A percentile compares a stretch with the other conserved stretches of the same genome.
These are phyloP conservation scores for Ferrisia virgata DNA, from an alignment of 2,888 invertebrate genomes.

Conservation along the genomic window DNA sequence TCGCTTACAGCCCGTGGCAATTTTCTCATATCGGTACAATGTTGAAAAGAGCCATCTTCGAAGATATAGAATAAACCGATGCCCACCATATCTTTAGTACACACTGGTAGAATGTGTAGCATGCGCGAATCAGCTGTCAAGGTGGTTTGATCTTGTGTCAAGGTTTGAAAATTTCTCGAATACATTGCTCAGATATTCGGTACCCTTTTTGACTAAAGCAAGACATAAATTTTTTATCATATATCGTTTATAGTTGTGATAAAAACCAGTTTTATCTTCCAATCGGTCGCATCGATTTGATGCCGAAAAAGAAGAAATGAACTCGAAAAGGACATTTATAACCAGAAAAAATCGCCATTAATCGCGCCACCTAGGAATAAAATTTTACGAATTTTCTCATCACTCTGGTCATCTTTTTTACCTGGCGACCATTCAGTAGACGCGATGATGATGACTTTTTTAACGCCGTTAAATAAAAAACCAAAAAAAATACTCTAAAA, in stretches of 20 bases:
- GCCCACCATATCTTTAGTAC: not conserved
- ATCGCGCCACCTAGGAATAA: slow-evolving; percentile 1
- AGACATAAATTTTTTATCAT: not conserved
- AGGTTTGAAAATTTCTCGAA: not conserved
- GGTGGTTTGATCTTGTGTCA: not conserved
- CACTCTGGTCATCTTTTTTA: not conserved
- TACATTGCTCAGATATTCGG: not conserved
- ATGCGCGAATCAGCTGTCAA: not conserved
- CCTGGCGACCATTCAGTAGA: too few relatives aligned
- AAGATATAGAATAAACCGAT: too few relatives aligned
- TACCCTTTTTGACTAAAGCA: not conserved
- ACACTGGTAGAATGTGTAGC: not conserved
- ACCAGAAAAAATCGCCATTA: not conserved
- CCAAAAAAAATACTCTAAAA: too few relatives aligned
- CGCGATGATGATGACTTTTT: not conserved
- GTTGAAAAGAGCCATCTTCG: not conserved
- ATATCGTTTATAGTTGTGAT: not conserved
- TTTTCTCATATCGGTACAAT: not conserved
- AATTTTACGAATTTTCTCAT: slow-evolving; percentile 23
- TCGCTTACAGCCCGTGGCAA: not conserved
- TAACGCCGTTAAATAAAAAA: not conserved
- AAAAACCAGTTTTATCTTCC: not conserved
- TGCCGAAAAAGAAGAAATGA: slow-evolving; percentile 19
- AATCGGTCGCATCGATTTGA: not conserved
- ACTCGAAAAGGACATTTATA: slow-evolving; percentile 17